phyloP scores from a whole-genome alignment of 2,113 vertebrate genomes.

The Thamnophis sirtalis region DNA sequence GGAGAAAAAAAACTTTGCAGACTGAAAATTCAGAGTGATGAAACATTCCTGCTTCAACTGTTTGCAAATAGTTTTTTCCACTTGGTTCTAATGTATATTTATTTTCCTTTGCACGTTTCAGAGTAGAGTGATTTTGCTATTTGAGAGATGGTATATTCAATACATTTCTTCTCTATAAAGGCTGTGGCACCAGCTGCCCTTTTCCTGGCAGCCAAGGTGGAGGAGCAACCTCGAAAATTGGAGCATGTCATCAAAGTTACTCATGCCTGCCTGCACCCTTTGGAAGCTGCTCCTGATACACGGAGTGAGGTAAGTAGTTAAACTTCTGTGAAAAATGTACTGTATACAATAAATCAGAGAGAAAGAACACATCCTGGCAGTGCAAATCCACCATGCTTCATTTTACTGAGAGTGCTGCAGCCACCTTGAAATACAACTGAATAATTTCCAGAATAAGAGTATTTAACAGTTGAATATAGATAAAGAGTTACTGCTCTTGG shows the following conservation, averaged over 20 bases:
- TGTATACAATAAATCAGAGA: not conserved
- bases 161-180: constrained; percentile 53
- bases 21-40: not conserved
- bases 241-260: constrained; percentile 96
- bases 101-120: not conserved
- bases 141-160: not conserved
- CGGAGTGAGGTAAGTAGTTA: constrained; percentile 84
- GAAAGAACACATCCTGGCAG: constrained; percentile 10
- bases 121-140: not conserved
- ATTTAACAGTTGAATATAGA: not conserved
- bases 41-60: not conserved
- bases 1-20: not conserved
- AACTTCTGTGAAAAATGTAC: rapidly evolving
- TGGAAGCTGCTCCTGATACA: constrained; percentile 86
- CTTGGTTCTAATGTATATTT: not conserved
- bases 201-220: constrained; percentile 94
- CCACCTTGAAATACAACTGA: not conserved
- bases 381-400: not conserved
- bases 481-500: not conserved
- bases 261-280: constrained; percentile 88
- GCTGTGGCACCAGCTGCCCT: constrained; percentile 88
- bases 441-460: not conserved
- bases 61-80: not conserved
- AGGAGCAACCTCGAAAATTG: constrained; percentile 94
- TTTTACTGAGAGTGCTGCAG: not conserved